These are phyloP conservation scores for Magallana angulata DNA, from an alignment of 1,140 invertebrate species.

Conservation along the genomic window DNA sequence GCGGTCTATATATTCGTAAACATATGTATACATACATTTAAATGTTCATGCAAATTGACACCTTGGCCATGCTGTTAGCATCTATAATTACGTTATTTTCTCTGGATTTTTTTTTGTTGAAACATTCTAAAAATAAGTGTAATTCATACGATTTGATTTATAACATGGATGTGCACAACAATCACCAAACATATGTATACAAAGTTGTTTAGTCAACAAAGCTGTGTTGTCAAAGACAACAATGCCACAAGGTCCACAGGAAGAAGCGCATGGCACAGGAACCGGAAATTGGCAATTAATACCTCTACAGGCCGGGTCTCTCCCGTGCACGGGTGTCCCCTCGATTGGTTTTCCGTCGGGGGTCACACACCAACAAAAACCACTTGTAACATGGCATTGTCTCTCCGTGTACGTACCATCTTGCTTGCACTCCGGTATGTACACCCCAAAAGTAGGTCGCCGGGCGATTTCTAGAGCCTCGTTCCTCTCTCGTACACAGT, in stretches of 20 bases:
- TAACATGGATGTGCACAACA: background rate
- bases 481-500: slow-evolving; percentile 66
- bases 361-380: slow-evolving; percentile 92
- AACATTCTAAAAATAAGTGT: background rate
- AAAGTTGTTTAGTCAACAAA: slow-evolving; percentile 15
- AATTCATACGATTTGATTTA: too few species aligned
- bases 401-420: slow-evolving; percentile 91
- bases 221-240: slow-evolving; percentile 20
- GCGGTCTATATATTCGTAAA: background rate
- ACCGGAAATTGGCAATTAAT: slow-evolving; percentile 39
- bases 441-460: slow-evolving; percentile 67
- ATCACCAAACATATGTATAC: slow-evolving; percentile 25
- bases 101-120: background rate
- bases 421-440: slow-evolving; percentile 85
- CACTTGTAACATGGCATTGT: slow-evolving; percentile 89
- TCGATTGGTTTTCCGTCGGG: slow-evolving; percentile 88
- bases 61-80: background rate
- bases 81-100: background rate
- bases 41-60: background rate
- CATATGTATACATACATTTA: background rate
- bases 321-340: slow-evolving; percentile 86
- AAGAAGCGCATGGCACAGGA: slow-evolving; percentile 21
- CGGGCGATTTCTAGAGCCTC: slow-evolving; percentile 65
- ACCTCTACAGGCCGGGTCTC: slow-evolving; percentile 85
- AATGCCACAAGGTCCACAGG: slow-evolving; percentile 29